Evolutionary conservation across 2,797 vertebrate genomes (phyloP).

Genomic region (Ptychobarbus kaznakovi): DNA sequence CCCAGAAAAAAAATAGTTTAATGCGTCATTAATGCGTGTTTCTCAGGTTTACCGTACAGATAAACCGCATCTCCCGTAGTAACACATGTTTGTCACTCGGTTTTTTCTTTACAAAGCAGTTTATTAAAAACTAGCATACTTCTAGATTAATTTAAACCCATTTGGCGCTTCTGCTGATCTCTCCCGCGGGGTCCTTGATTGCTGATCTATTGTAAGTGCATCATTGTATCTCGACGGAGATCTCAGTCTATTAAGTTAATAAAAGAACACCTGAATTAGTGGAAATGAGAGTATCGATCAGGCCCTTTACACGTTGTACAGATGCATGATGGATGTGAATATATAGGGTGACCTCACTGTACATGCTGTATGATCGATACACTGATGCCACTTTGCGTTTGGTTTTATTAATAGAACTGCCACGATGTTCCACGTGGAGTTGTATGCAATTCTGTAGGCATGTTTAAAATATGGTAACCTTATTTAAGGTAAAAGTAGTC

Average conservation of each 20-base stretch:
- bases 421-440: constrained; percentile 17
- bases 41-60: neutral
- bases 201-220: neutral
- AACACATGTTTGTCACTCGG: neutral
- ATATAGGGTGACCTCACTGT: neutral
- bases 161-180: neutral
- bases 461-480: neutral
- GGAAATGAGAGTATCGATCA: neutral
- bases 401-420: constrained; percentile 21
- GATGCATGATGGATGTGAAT: constrained; percentile 26
- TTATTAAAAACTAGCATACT: neutral
- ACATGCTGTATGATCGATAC: constrained; percentile 15
- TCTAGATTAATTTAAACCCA: neutral
- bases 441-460: neutral
- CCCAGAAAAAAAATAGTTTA: neutral
- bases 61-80: neutral
- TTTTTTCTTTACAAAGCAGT: neutral
- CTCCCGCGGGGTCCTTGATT: neutral
- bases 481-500: neutral
- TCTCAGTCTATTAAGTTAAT: neutral
- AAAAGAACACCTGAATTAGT: neutral
- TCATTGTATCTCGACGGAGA: neutral
- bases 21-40: neutral
- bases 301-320: neutral
- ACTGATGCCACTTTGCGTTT: neutral